Conservation (phyloP, 1,140 invertebrate species). For the Calliopsis andreniformis region DNA sequence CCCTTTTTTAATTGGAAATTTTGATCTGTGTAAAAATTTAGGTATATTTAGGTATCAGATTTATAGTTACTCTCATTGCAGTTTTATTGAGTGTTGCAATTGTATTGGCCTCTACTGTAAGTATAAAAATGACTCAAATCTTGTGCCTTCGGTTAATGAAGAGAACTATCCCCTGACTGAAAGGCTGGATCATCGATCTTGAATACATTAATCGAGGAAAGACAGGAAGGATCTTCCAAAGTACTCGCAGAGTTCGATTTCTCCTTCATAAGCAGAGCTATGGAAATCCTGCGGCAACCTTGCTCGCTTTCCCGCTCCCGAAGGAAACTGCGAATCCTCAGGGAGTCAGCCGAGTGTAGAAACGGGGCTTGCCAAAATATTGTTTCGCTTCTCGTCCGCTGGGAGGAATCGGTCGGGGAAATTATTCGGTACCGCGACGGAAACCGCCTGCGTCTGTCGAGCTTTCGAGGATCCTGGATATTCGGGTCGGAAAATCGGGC, state of each 20-base stretch:
- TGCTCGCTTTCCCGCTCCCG: slow-evolving; percentile 6
- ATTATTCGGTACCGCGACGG: slow-evolving; percentile 22
- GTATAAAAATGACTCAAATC: no score
- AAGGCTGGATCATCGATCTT: no score
- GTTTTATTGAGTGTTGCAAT: no score
- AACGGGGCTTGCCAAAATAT: slow-evolving; percentile 31
- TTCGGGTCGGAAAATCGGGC: slow-evolving; percentile 41
- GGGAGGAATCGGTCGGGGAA: slow-evolving; percentile 8
- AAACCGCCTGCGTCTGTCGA: not conserved
- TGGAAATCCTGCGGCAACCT: slow-evolving; percentile 19
- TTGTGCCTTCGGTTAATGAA: no score
- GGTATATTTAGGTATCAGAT: no score
- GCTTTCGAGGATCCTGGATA: not conserved
- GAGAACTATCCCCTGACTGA: no score
- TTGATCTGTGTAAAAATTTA: no score
- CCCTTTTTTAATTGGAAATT: no score
- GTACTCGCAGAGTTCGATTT: not conserved
- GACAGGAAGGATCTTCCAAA: not conserved
- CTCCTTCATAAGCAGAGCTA: slow-evolving; percentile 20
- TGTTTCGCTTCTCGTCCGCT: slow-evolving; percentile 20
- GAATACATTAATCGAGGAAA: no score
- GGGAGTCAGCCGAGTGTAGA: not conserved
- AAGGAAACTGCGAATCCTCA: not conserved
- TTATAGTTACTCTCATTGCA: no score
- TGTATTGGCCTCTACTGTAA: no score